Evolutionary conservation across 2,113 vertebrate genomes (phyloP).

Genomic region (Cinclus mexicanus): DNA sequence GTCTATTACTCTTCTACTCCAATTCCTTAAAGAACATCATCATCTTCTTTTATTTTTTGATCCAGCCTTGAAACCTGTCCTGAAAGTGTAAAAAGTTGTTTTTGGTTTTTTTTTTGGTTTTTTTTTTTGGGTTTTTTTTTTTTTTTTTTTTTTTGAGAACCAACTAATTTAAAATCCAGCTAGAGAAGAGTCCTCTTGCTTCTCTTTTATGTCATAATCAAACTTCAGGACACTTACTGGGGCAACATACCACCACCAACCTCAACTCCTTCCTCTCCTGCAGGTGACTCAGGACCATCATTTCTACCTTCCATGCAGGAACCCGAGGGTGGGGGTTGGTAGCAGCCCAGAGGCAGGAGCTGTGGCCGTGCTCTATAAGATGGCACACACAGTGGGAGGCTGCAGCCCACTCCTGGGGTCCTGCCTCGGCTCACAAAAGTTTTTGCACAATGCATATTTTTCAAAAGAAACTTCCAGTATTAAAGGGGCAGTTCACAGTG

Average conservation of each 20-base stretch:
- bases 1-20: not conserved
- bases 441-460: not conserved
- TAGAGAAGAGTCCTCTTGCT: not conserved
- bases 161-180: not conserved
- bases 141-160: not conserved
- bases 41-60: not conserved
- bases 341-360: not conserved
- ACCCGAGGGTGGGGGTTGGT: accelerated
- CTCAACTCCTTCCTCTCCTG: not conserved
- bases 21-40: not conserved
- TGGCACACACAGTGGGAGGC: not conserved
- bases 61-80: not conserved
- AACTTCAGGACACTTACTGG: not conserved
- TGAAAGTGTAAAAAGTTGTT: not conserved
- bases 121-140: not conserved
- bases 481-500: not conserved
- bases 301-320: not conserved
- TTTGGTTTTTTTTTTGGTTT: not conserved
- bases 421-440: not conserved
- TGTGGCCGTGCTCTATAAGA: accelerated
- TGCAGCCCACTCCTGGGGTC: not conserved
- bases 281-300: not conserved
- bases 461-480: not conserved
- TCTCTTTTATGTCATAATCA: not conserved
- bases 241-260: not conserved